Evolutionary conservation across 64 coral and sea anemone species (phyloP), one percentile per base, ranked within the genome.

Genomic region (Platygyra sinensis): DNA sequence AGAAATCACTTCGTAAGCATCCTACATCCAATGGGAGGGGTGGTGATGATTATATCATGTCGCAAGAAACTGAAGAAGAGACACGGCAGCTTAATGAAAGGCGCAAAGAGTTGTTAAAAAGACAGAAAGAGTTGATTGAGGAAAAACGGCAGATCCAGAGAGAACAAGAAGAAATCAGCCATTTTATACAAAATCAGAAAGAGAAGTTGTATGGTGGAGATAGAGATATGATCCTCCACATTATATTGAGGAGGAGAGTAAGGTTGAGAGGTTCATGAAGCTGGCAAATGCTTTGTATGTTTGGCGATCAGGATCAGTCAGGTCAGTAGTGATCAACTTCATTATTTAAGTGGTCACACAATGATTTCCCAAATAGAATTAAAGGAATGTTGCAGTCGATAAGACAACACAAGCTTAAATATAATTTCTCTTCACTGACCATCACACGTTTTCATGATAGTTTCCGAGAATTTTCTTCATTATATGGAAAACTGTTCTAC

Each of bases 261-360:
- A 38, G 36, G 81, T 95, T 51, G 82, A 96, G 60, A 63, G 94
- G 30, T 96, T 96, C 28, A 86, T 91, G 24, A 78, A 90, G 10
- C 79, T 96, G 27, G 90, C 94, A 28, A 92, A 92, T 63, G 94
- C 94, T 64, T 76, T 96, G 77, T 96, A 79, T 85, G 46, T 96
- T 9, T 92, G n/a, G 79, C 73, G 90, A 96, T 13, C 51, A 86
- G 17, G 71, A 85, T 63, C 72, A 84, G 57, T 89, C 94, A 78
- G 94, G 90, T 96, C 49, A 33, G 65, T 77, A 18, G 7, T 36
- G 1, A 36, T 36, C 33, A 36, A 36, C 33, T 36, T 36, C 33
- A 36, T 36, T 36, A 36, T 36, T 36, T 36, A 36, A 36, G 33
- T 36, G 33, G 33, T 36, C 33, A 36, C 33, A 36, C 33, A 36